Percentiles rank a stretch among this genome's conserved stretches.
phyloP scores from a whole-genome alignment of 2,113 vertebrate genomes.

The Hydrochoerus hydrochaeris region DNA sequence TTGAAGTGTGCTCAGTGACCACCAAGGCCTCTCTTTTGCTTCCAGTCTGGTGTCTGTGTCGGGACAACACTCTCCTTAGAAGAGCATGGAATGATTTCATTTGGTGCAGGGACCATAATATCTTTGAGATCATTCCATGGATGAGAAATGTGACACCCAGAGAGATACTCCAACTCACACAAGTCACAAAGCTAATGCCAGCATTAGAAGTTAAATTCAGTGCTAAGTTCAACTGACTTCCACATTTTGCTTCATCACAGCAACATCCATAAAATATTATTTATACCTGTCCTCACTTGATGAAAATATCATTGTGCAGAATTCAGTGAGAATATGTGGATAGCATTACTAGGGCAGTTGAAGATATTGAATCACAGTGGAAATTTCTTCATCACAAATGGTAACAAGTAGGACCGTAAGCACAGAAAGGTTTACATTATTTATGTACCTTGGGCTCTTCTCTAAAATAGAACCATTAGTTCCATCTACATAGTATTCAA shows the following conservation, averaged over 20 bases:
- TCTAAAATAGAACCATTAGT: too few species aligned
- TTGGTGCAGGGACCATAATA: neutral
- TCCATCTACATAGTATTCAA: too few species aligned
- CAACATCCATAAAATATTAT: neutral
- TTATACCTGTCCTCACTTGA: neutral
- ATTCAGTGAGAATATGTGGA: too few species aligned
- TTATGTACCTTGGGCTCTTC: too few species aligned
- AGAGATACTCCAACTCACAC: neutral
- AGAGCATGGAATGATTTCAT: neutral
- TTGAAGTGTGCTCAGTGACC: too few species aligned
- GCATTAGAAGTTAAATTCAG: neutral
- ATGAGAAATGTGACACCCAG: neutral
- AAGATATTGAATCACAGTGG: too few species aligned
- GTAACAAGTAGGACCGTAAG: too few species aligned
- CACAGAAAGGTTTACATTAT: too few species aligned
- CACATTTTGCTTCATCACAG: neutral
- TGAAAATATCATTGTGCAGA: neutral
- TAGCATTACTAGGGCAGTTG: too few species aligned
- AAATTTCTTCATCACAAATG: too few species aligned
- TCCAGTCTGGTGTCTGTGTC: neutral
- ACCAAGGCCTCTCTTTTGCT: neutral
- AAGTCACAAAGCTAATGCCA: neutral
- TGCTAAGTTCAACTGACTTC: neutral
- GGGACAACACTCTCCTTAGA: fast-evolving
- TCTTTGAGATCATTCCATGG: neutral